These are phyloP conservation scores for Tachysurus fulvidraco DNA, from an alignment of 2,113 vertebrate genomes.

Conservation along the genomic window DNA sequence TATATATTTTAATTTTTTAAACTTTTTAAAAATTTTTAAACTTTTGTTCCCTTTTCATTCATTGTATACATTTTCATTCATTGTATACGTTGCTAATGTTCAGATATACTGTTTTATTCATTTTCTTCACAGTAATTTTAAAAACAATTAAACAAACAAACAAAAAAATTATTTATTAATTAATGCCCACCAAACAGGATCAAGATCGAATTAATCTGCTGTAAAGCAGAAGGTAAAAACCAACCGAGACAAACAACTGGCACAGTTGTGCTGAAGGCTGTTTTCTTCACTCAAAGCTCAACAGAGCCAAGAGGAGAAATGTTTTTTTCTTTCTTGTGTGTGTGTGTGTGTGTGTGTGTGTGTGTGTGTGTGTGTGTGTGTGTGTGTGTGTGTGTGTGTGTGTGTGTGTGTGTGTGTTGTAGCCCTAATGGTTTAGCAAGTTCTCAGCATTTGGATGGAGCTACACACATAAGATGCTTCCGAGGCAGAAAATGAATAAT, in stretches of 20 bases:
- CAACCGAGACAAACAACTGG: conserved; percentile 11
- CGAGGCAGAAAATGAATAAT: conserved; percentile 4
- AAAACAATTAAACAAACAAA: too few relatives aligned
- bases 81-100: background rate
- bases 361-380: background rate
- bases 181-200: conserved; percentile 24
- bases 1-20: background rate
- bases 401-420: background rate
- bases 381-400: background rate
- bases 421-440: background rate
- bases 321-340: background rate
- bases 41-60: background rate
- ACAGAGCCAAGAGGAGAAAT: background rate
- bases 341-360: background rate
- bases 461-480: background rate
- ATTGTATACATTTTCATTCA: background rate
- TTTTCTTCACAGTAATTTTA: background rate
- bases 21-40: too few relatives aligned
- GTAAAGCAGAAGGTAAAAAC: conserved; percentile 42
- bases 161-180: conserved; percentile 23
- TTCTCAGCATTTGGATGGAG: background rate
- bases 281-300: background rate
- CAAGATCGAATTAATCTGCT: conserved; percentile 36
- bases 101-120: background rate
- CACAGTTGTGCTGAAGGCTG: background rate